Evolutionary conservation across 2,797 vertebrate species (phyloP).

Genomic region (Brotula barbata): DNA sequence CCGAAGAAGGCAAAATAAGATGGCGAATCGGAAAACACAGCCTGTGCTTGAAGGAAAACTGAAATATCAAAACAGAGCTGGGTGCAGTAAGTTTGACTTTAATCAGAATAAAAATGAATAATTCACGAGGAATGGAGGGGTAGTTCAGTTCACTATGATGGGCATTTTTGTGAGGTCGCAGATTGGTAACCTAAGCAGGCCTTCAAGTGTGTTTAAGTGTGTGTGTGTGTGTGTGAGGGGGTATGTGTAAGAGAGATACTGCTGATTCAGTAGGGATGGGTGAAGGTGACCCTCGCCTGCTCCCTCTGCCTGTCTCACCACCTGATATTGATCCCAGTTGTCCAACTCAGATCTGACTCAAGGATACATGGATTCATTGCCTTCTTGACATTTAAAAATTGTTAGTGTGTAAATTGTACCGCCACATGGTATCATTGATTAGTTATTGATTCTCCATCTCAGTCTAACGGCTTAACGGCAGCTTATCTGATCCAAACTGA

Average conservation of each 20-base stretch:
- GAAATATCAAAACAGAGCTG: conserved; percentile 27
- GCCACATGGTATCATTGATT: conserved; percentile 63
- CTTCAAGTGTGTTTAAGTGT: conserved; percentile 45
- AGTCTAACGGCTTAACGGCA: conserved; percentile 53
- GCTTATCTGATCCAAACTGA: conserved; percentile 45
- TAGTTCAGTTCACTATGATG: conserved; percentile 53
- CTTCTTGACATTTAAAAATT: conserved; percentile 74
- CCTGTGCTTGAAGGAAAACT: neutral
- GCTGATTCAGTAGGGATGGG: conserved; percentile 82
- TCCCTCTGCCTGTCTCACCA: conserved; percentile 73
- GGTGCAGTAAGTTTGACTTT: conserved; percentile 27
- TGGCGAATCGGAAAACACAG: conserved; percentile 16
- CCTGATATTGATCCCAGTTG: conserved; percentile 77
- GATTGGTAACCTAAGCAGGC: conserved; percentile 75
- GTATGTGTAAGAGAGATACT: conserved; percentile 66
- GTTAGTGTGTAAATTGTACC: conserved; percentile 62
- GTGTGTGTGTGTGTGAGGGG: conserved; percentile 37
- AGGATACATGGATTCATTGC: conserved; percentile 69
- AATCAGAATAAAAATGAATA: conserved; percentile 62
- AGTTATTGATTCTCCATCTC: conserved; percentile 63
- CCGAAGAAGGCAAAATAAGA: conserved; percentile 35
- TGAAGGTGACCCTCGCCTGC: conserved; percentile 83
- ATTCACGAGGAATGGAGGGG: conserved; percentile 51
- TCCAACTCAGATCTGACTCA: conserved; percentile 69
- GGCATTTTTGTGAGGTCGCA: conserved; percentile 74